These are phyloP conservation scores for Coilia nasus DNA, from an alignment of 2,797 vertebrate genomes.

Conservation along the genomic window DNA sequence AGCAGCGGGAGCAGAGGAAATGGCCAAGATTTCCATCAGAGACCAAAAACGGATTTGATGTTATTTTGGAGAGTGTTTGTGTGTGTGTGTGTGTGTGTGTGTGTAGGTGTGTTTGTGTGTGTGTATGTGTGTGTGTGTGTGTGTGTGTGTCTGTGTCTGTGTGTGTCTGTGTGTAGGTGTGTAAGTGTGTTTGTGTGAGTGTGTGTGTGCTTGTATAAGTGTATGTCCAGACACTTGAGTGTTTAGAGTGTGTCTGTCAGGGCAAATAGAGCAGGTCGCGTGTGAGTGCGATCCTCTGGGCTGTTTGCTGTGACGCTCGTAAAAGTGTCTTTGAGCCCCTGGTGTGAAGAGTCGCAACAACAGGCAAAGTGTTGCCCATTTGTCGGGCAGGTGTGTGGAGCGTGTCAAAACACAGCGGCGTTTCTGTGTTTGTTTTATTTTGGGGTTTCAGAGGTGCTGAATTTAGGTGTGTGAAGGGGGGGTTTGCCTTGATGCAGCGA, in stretches of 20 bases:
- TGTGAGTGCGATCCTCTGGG: conserved; percentile 53
- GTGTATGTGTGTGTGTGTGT: not conserved
- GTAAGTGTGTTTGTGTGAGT: conserved; percentile 26
- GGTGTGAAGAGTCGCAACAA: conserved; percentile 64
- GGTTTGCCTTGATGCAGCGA: conserved; percentile 65
- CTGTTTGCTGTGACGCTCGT: conserved; percentile 62
- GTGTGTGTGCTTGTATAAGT: conserved; percentile 63
- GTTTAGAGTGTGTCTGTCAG: conserved; percentile 46
- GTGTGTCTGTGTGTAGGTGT: conserved; percentile 34
- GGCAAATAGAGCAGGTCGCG: conserved; percentile 58
- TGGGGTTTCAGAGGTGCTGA: conserved; percentile 42
- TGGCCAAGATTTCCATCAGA: not conserved
- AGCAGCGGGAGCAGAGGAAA: not conserved
- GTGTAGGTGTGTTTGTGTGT: conserved; percentile 2
- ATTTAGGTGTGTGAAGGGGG: not conserved
- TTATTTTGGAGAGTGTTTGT: conserved; percentile 26
- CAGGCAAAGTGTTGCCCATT: conserved; percentile 66
- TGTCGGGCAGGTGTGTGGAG: conserved; percentile 48
- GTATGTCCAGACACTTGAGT: not conserved
- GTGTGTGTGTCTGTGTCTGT: conserved; percentile 17
- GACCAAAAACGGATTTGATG: conserved; percentile 29
- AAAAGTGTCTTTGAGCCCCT: conserved; percentile 64
- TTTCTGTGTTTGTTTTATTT: conserved; percentile 39
- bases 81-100: conserved; percentile 17
- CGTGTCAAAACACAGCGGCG: not conserved